Percentiles rank a stretch among this genome's conserved stretches.
Evolutionary conservation across 2,797 vertebrate species (phyloP).

Genomic region (Galagoides demidoff): DNA sequence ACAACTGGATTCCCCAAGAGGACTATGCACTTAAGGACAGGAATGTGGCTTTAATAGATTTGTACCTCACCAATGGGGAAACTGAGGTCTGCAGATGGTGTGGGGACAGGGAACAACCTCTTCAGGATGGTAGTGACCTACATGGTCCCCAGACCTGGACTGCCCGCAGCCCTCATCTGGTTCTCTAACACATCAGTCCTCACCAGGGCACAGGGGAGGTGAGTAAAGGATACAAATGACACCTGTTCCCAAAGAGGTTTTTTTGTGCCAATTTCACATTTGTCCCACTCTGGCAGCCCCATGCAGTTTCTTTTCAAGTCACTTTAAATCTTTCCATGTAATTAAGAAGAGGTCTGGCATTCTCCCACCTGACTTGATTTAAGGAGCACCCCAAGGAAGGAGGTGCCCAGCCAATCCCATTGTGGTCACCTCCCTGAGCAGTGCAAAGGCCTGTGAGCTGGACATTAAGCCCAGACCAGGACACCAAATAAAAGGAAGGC

Average conservation of each 20-base stretch:
- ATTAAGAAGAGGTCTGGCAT: background rate
- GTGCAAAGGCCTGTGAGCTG: too few relatives aligned
- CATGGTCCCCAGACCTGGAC: background rate
- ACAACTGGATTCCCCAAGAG: background rate
- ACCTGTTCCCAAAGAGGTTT: constrained; percentile 35
- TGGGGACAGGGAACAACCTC: background rate
- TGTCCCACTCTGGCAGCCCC: background rate
- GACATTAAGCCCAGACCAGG: background rate
- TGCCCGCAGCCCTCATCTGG: background rate
- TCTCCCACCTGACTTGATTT: constrained; percentile 8
- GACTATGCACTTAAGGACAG: background rate
- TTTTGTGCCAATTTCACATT: background rate
- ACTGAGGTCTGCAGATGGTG: background rate
- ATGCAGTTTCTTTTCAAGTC: background rate
- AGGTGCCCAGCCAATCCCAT: background rate
- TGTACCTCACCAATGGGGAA: background rate
- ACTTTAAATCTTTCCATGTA: constrained; percentile 27
- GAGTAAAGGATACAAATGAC: background rate
- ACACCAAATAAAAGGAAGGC: background rate
- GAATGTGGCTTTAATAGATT: background rate
- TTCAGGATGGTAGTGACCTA: background rate
- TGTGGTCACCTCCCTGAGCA: background rate
- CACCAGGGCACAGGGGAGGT: background rate
- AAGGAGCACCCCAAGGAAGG: background rate
- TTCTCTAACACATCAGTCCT: background rate